These are phyloP conservation scores for Antechinus flavipes DNA, from an alignment of 2,113 vertebrate genomes.

Conservation along the genomic window DNA sequence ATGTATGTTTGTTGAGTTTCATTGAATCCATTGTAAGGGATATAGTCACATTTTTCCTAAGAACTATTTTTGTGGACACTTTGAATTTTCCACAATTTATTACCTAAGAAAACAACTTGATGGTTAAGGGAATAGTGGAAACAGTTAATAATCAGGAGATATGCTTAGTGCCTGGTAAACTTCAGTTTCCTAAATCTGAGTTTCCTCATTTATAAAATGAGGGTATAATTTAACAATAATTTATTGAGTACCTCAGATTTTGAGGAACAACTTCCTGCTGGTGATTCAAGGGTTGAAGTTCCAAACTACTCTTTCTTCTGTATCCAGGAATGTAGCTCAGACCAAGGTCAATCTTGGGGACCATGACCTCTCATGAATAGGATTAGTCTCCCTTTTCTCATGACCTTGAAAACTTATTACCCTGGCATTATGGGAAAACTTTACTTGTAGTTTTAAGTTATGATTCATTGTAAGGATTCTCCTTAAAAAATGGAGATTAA, in stretches of 20 bases:
- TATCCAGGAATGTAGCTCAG: no score
- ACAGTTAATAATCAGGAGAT: not conserved
- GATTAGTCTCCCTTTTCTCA: no score
- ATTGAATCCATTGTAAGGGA: not conserved
- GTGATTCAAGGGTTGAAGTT: no score
- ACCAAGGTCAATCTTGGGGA: not conserved
- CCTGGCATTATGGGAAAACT: not conserved
- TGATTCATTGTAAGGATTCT: not conserved
- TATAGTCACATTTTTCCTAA: not conserved
- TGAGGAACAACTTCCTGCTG: not conserved
- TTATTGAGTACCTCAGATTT: not conserved
- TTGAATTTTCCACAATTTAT: not conserved
- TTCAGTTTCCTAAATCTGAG: not conserved
- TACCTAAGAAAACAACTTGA: not conserved
- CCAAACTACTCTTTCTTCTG: not conserved
- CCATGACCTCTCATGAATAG: not conserved
- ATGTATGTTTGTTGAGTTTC: not conserved
- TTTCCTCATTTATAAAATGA: not conserved
- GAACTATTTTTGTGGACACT: not conserved
- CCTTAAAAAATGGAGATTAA: not conserved
- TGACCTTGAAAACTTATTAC: not conserved
- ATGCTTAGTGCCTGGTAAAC: not conserved
- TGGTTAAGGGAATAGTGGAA: not conserved
- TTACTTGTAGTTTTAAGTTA: not conserved
- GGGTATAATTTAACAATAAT: not conserved